Evolutionary conservation across 2,797 vertebrate species (phyloP).

Genomic region (Erethizon dorsatum): DNA sequence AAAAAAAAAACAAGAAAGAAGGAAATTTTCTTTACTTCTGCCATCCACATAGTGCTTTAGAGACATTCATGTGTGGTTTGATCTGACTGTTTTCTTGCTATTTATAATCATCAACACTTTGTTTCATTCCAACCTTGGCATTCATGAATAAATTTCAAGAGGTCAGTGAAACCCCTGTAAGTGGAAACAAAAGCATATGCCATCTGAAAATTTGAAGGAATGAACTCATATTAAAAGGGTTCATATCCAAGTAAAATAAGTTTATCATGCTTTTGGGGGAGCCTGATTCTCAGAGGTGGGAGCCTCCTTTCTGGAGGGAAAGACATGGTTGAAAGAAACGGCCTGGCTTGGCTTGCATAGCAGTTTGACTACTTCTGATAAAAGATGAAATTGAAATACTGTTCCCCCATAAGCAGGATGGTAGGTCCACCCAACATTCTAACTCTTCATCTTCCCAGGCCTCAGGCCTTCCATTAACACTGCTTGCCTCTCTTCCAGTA

Average conservation of each 20-base stretch:
- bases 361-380: background rate
- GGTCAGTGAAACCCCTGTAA: background rate
- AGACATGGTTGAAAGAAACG: background rate
- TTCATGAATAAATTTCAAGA: background rate
- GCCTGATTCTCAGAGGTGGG: background rate
- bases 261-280: background rate
- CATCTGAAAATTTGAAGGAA: background rate
- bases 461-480: no score
- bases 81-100: background rate
- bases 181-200: background rate
- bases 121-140: background rate
- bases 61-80: background rate
- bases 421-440: background rate
- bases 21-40: conserved; percentile 23
- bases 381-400: background rate
- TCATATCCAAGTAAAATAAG: background rate
- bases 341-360: fast-evolving
- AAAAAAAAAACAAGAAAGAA: conserved; percentile 1
- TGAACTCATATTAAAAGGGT: background rate
- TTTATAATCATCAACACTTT: background rate
- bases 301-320: background rate
- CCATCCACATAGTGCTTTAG: background rate
- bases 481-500: no score
- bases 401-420: fast-evolving
- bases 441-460: background rate